These are phyloP conservation scores for Drosophila emarginata DNA, from an alignment of 2,888 invertebrate genomes.

Conservation along the genomic window DNA sequence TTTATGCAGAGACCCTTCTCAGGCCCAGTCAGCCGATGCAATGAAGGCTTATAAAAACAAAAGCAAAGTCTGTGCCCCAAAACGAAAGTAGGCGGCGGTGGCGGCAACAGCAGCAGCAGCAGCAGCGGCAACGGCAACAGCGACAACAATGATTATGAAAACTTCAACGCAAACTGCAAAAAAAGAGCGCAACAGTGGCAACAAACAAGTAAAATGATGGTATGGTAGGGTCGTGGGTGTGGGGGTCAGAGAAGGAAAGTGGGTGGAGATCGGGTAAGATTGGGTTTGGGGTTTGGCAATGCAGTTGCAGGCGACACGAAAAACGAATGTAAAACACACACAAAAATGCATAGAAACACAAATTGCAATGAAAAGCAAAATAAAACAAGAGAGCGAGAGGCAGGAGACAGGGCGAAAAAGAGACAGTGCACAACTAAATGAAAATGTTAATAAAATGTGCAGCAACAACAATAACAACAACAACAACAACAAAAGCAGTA, in stretches of 20 bases:
- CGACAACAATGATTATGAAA: conserved; percentile 71
- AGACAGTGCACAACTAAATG: conserved; percentile 60
- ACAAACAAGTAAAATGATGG: conserved; percentile 34
- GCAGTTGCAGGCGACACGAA: conserved; percentile 56
- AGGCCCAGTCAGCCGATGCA: conserved; percentile 18
- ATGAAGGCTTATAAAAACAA: conserved; percentile 37
- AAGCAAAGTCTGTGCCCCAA: conserved; percentile 47
- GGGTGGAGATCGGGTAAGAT: conserved; percentile 16
- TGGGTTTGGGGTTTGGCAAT: conserved; percentile 28
- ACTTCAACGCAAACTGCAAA: conserved; percentile 58
- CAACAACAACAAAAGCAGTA: conserved; percentile 5
- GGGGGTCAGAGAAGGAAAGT: background rate
- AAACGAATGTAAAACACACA: conserved; percentile 76
- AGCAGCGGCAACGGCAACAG: conserved; percentile 14
- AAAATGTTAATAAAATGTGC: conserved; percentile 74
- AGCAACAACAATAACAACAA: conserved; percentile 46
- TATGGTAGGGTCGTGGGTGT: conserved; percentile 1
- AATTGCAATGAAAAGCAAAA: conserved; percentile 76
- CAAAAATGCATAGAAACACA: conserved; percentile 75
- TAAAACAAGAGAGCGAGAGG: conserved; percentile 35
- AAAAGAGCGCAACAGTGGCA: conserved; percentile 71
- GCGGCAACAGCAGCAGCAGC: background rate
- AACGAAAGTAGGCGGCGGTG: conserved; percentile 47
- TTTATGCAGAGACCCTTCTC: conserved; percentile 12
- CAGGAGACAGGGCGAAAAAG: conserved; percentile 17